These are phyloP conservation scores for Melinaea menophilus DNA, from an alignment of 2,888 invertebrate species.

Conservation along the genomic window DNA sequence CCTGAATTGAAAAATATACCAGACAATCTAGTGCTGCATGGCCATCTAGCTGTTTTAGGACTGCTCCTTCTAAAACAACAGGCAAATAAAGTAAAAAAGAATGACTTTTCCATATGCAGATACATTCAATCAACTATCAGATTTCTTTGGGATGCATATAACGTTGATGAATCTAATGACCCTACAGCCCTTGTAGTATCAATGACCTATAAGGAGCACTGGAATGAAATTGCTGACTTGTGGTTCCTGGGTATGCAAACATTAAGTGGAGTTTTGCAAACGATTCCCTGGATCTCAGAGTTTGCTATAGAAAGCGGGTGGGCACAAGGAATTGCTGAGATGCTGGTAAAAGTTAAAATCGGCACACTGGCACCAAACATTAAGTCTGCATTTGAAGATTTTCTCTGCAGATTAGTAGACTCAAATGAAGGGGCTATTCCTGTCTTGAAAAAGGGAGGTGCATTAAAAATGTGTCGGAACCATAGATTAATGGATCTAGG, in stretches of 20 bases:
- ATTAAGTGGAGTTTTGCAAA: slow-evolving; percentile 87
- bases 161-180: slow-evolving; percentile 91
- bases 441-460: slow-evolving; percentile 89
- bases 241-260: slow-evolving; percentile 98
- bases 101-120: slow-evolving; percentile 92
- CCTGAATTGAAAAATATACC: slow-evolving; percentile 90
- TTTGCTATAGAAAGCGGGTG: slow-evolving; percentile 96
- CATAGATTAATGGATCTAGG: slow-evolving; percentile 94
- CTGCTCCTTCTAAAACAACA: slow-evolving; percentile 90
- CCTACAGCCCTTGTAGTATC: slow-evolving; percentile 89
- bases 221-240: slow-evolving; percentile 93
- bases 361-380: slow-evolving; percentile 90
- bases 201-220: slow-evolving; percentile 90
- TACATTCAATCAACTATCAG: slow-evolving; percentile 93
- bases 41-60: slow-evolving; percentile 90
- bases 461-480: slow-evolving; percentile 89
- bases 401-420: slow-evolving; percentile 89
- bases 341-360: slow-evolving; percentile 88
- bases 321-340: slow-evolving; percentile 91
- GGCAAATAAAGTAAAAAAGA: slow-evolving; percentile 88
- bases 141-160: slow-evolving; percentile 95
- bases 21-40: slow-evolving; percentile 90
- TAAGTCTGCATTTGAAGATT: slow-evolving; percentile 93
- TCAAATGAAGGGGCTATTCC: slow-evolving; percentile 85
- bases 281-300: slow-evolving; percentile 92